Conservation (phyloP, 2,888 invertebrate species). For the Thysanoteuthis rhombus region DNA sequence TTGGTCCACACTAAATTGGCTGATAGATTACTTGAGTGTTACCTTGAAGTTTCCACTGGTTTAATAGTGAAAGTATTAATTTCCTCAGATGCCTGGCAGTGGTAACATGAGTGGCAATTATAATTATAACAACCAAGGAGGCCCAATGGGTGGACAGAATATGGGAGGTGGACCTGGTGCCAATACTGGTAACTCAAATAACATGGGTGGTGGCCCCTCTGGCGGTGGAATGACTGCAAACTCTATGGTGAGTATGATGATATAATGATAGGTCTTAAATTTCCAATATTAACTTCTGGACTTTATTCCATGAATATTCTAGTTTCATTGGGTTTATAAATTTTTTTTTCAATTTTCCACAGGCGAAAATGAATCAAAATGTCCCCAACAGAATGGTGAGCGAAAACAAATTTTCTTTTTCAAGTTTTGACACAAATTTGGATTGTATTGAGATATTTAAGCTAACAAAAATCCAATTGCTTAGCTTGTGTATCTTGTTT, state of each 20-base stretch:
- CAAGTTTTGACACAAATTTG: not conserved
- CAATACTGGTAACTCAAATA: slow-evolving; percentile 23
- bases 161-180: slow-evolving; percentile 42
- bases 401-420: not conserved
- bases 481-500: not conserved
- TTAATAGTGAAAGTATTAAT: not conserved
- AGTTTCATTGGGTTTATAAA: not conserved
- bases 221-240: slow-evolving; percentile 26
- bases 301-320: not conserved
- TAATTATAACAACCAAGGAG: slow-evolving; percentile 36
- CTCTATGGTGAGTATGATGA: not conserved
- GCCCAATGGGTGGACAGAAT: slow-evolving; percentile 41
- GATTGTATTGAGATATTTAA: not conserved
- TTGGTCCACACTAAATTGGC: too few relatives aligned
- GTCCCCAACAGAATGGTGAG: slow-evolving; percentile 31
- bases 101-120: slow-evolving; percentile 35
- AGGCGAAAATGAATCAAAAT: slow-evolving; percentile 28
- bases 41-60: not conserved
- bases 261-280: not conserved
- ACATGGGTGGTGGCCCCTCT: slow-evolving; percentile 30
- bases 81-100: slow-evolving; percentile 32
- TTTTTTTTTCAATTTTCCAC: not conserved
- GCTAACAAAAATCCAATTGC: not conserved
- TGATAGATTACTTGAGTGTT: not conserved
- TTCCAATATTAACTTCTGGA: not conserved